Evolutionary conservation across 2,113 vertebrate species (phyloP), one percentile per base, ranked within the genome.

Genomic region (Elephas maximus): DNA sequence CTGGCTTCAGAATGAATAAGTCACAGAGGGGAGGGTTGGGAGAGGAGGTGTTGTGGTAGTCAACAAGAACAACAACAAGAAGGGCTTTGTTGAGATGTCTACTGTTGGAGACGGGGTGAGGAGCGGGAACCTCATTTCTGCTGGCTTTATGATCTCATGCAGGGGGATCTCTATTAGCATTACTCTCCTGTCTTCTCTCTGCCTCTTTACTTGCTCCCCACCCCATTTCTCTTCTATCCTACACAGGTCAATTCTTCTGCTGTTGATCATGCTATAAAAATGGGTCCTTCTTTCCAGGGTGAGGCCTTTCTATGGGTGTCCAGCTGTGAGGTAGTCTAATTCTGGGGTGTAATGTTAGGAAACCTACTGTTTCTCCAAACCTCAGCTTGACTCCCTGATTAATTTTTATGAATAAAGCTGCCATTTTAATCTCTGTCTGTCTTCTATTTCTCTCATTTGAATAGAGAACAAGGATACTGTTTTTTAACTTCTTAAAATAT

Each of bases 401-500:
- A 5, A 48, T 84, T 84, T 84, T 82, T 26, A 77, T 76, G n/a
- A 93, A 80, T 74, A 77, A 57, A 53, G 48, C 44, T 77, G 21
- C 28, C 48, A 15, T 65, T 67, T 83, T 6, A 6, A 62, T 73
- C 20, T 89, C 23, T 93, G 20, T n/a, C 20, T 63, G 5, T 60
- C 74, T 93, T 76, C 93, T 41, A 23, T 60, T 91, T 81, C 24
- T 96, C 51, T 69, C 73, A 28, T 18, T 18, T 51, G 63, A 44
- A 24, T 45, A 89, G 65, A 88, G 24, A 73, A 80, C 10, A 53
- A 7, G 30, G 2, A 33, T 11, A 45, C 5, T 84, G 12, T 26
- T 93, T 91, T 94, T 92, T 81, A 77, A 77, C 37, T 20, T 0
- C 11, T 90, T 30, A n/a, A 78, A 81, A 89, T 77, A 26, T 67